Evolutionary conservation across 2,113 vertebrate species (phyloP), one percentile per base, ranked within the genome.

Genomic region (Rhodinocichla rosea): DNA sequence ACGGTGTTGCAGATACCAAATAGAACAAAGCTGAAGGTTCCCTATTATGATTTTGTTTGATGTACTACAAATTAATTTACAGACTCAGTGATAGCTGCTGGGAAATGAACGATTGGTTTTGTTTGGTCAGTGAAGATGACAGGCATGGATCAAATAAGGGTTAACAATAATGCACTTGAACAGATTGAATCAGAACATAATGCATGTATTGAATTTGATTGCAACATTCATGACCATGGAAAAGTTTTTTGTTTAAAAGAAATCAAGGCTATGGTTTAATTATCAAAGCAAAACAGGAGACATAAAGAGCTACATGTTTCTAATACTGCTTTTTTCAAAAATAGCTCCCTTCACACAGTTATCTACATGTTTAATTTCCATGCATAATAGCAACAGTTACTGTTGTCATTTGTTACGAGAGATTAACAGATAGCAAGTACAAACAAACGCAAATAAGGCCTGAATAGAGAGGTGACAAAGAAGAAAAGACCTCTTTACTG

Each of bases 391-490:
- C 86, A 94, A 94, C 89, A 95, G 97, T 97, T 97, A 97, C 96
- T 98, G 97, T 98, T 98, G 97, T 97, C 96, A 96, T 98, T 98
- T 98, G 95, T 98, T 97, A 94, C 95, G 92, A 91, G 95, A 97
- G 96, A 98, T 98, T 98, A 98, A 96, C 93, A 94, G 98, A 98
- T 98, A 98, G 96, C 94, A 96, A 97, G 94, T 96, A 97, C 96
- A 98, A 98, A 98, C 96, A 97, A 96, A 97, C 78, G 62, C 96
- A 97, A 98, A 98, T 98, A 98, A 96, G 93, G 67, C 82, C 92
- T 97, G 97, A 98, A 98, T 98, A 97, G 97, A 97, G 91, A 98
- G 97, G 97, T 97, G 98, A 98, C 97, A 98, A 98, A 97, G 95
- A 97, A 97, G 91, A 98, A 98, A 97, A 97, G 93, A 90, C 92